Base-by-base conservation (phyloP, 2,797 vertebrate species). In the Pseudotriccus pelzelni region DNA sequence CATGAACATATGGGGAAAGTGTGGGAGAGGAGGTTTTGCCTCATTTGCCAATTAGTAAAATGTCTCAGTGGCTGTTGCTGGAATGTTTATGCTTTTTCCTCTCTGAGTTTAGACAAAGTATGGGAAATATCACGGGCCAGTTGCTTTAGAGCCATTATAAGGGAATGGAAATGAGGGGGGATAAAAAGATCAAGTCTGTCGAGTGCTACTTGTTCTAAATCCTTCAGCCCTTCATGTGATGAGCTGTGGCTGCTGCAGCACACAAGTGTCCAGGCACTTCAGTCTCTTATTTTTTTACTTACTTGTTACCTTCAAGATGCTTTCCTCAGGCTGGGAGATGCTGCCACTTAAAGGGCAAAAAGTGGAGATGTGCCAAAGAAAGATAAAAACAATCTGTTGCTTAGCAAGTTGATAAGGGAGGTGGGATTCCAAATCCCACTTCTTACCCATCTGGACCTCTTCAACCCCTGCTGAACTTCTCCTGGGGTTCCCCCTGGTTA, bases 381-480 rank as follows among this genome's bases (percentile, higher is more conserved):
- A 46, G 7, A 2, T 10, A 15, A 41, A 20, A 44, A 14, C 2
- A 9, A 14, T 1, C 17, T 2, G 3, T 30, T 37, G 21, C 6
- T 78, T 24, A 67, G 11, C 10, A 36, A 30, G 19, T 58, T 53
- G 28, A 14, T 70, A n/a, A 27, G 2, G 7, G 34, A 89, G 39
- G 24, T 83, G 52, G 23, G 12, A 34, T 66, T 69, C 37, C 47
- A 70, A 60, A 56, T 55, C 14, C 14, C 20, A 13, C 16, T 53
- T 79, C 37, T 50, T 32, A 3, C 13, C 9, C 41, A 18, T 55
- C 50, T 49, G 58, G 41, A 46, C 6, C 10, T 55, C 1, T 41
- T 52, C 12, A 37, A 0, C 5, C 17, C 53, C 55, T 34, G n/a
- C 8, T 37, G 37, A 49, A 0, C 41, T 68, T 22, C 41, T 67